Conservation (phyloP, 30 jellyfish, hydroid and myxozoan species). For the Aurelia coerulea region DNA sequence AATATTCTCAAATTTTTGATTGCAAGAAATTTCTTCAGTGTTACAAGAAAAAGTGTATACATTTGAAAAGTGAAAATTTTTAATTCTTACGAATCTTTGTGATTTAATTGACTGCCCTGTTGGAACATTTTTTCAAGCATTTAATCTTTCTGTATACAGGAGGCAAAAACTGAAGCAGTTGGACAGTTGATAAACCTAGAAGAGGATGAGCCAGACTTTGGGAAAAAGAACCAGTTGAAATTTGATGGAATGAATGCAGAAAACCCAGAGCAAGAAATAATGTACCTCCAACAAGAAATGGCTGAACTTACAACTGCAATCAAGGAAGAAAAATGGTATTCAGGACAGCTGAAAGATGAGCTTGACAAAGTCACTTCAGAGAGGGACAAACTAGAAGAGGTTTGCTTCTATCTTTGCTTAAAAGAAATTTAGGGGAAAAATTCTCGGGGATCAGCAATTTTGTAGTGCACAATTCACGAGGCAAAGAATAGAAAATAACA, state of each 20-base stretch:
- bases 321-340: constrained; percentile 98
- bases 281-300: constrained; percentile 85
- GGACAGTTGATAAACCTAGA: constrained; percentile 45
- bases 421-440: background rate
- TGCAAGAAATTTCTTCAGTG: too few relatives aligned
- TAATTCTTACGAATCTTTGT: too few relatives aligned
- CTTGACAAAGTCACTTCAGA: constrained; percentile 79
- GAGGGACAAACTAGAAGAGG: constrained; percentile 95
- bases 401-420: background rate
- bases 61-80: too few relatives aligned
- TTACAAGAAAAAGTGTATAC: too few relatives aligned
- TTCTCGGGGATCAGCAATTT: too few relatives aligned
- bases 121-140: too few relatives aligned
- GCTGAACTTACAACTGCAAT: constrained; percentile 82
- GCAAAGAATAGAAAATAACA: too few relatives aligned
- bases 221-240: constrained; percentile 47
- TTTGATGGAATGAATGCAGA: constrained; percentile 44
- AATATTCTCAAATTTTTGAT: too few relatives aligned
- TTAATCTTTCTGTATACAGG: background rate
- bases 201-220: constrained; percentile 44
- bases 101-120: too few relatives aligned
- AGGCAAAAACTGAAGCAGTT: background rate
- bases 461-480: too few relatives aligned
- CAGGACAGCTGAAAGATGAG: constrained; percentile 89
- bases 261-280: constrained; percentile 68